phyloP scores from a whole-genome alignment of 2,113 vertebrate species.

The Eidolon helvum region DNA sequence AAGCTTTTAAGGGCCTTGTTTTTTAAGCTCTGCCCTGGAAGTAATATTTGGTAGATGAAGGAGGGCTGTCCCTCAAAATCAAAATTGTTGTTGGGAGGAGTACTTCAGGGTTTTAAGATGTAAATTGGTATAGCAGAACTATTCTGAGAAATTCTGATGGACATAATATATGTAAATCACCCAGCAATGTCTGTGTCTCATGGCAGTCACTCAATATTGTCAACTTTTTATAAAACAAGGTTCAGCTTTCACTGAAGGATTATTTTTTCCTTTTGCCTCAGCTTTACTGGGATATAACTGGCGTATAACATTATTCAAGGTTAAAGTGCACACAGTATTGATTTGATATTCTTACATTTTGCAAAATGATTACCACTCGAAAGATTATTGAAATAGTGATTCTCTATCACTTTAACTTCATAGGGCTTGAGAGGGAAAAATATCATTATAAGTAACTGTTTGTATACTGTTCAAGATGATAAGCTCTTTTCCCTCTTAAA shows the following conservation, averaged over 20 bases:
- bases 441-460: background rate
- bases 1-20: background rate
- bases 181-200: background rate
- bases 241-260: background rate
- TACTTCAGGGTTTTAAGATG: background rate
- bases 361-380: background rate
- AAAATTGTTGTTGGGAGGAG: background rate
- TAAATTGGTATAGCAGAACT: background rate
- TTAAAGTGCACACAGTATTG: background rate
- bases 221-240: background rate
- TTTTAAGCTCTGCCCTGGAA: slow-evolving; percentile 11
- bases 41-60: background rate
- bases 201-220: background rate
- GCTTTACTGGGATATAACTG: background rate
- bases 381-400: background rate
- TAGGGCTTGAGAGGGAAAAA: background rate
- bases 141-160: background rate
- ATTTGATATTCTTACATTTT: background rate
- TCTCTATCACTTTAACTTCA: background rate
- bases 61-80: background rate
- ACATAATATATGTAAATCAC: background rate
- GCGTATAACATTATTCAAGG: background rate
- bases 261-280: background rate
- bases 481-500: background rate
- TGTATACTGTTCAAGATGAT: background rate